Evolutionary conservation across 2,888 invertebrate species (phyloP).

Genomic region (Hypomecis atomaria): DNA sequence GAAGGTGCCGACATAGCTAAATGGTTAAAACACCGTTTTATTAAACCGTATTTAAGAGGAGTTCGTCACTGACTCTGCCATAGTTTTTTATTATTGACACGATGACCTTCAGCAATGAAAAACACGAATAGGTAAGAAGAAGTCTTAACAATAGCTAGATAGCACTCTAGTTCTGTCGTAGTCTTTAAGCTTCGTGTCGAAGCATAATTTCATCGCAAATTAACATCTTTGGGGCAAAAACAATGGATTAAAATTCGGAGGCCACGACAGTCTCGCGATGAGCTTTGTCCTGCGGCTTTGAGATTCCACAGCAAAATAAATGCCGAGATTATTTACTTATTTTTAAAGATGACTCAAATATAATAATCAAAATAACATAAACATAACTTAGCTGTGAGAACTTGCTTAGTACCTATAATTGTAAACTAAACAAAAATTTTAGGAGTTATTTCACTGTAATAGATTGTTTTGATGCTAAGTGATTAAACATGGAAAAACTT

Average conservation of each 20-base stretch:
- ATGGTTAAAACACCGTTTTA: too few species aligned
- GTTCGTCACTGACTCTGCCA: too few species aligned
- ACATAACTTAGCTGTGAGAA: constrained; percentile 6
- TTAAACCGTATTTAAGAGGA: too few species aligned
- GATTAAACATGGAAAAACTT: too few species aligned
- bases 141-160: too few species aligned
- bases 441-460: too few species aligned
- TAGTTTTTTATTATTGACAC: too few species aligned
- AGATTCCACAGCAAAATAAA: constrained; percentile 6
- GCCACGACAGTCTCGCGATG: constrained; percentile 17
- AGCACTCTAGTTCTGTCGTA: too few species aligned
- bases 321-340: not conserved
- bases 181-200: not conserved
- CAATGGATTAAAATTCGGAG: constrained; percentile 27
- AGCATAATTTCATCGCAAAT: constrained; percentile 11
- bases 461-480: too few species aligned
- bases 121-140: too few species aligned
- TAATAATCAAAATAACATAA: not conserved
- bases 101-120: too few species aligned
- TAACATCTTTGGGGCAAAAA: constrained; percentile 13
- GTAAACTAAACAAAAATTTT: not conserved
- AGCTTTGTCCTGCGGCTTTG: constrained; percentile 4
- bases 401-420: not conserved
- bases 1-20: too few species aligned
- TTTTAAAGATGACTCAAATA: constrained; percentile 5